These are phyloP conservation scores for Phrynosoma platyrhinos DNA, from an alignment of 2,113 vertebrate species.

Conservation along the genomic window DNA sequence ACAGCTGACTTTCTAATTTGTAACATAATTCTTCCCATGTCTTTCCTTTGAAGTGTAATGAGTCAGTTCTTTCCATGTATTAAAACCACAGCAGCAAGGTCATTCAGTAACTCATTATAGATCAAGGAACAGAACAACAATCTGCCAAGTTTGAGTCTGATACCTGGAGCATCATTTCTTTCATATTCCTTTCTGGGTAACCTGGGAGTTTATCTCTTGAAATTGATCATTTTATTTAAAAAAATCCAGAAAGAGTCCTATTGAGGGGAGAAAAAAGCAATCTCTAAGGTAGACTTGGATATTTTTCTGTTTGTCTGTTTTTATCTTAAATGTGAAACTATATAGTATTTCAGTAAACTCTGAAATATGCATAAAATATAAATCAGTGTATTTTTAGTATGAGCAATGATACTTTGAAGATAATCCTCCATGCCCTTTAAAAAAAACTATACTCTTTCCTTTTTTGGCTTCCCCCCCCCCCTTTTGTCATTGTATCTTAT, in stretches of 20 bases:
- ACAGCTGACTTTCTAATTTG: neutral
- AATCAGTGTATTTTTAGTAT: neutral
- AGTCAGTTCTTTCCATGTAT: neutral
- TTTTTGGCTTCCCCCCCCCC: neutral
- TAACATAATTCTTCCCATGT: neutral
- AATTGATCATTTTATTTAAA: neutral
- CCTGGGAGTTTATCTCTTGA: neutral
- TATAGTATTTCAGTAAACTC: neutral
- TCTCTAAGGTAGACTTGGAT: neutral
- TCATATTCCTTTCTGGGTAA: neutral
- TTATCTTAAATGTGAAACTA: neutral
- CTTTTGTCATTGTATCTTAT: neutral
- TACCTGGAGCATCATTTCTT: constrained; percentile 5
- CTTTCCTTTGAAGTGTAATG: constrained; percentile 7
- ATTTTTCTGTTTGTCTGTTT: neutral
- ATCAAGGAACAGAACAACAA: neutral
- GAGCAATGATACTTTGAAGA: neutral
- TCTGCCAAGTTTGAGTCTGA: neutral
- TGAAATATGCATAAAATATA: neutral
- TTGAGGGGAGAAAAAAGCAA: neutral
- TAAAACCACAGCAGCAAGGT: neutral
- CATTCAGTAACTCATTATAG: neutral
- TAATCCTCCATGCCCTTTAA: neutral
- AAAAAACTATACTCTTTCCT: neutral
- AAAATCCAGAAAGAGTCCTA: neutral